Percentiles rank a stretch among this genome's conserved stretches.
Evolutionary conservation across 2,113 vertebrate genomes (phyloP).

Genomic region (Silurus glanis): DNA sequence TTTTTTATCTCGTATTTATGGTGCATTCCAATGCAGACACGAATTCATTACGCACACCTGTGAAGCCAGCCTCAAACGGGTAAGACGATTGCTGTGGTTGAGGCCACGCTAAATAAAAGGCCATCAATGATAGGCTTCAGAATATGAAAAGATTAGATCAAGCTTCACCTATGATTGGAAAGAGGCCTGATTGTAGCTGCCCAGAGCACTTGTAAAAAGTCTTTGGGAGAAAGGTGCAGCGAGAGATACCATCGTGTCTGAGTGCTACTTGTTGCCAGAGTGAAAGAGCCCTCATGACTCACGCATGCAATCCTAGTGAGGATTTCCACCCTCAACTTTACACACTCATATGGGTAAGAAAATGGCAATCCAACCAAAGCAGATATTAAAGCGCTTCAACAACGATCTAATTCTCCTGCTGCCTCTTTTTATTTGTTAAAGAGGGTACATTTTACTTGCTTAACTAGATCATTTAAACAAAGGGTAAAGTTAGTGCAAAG

Average conservation of each 20-base stretch:
- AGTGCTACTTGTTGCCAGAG: constrained; percentile 70
- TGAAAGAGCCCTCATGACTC: constrained; percentile 70
- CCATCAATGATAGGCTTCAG: constrained; percentile 17
- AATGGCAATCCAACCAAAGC: background rate
- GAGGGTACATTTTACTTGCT: background rate
- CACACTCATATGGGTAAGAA: constrained; percentile 39
- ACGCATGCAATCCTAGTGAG: constrained; percentile 65
- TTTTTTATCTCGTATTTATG: constrained; percentile 56
- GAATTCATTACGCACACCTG: constrained; percentile 3
- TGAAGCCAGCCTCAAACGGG: constrained; percentile 32
- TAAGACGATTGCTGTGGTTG: background rate
- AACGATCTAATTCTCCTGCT: too few relatives aligned
- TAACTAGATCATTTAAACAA: background rate
- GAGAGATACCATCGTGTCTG: constrained; percentile 59
- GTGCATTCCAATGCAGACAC: constrained; percentile 6
- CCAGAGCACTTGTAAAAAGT: constrained; percentile 4
- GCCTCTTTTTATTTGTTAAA: too few relatives aligned
- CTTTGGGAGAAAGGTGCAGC: constrained; percentile 21
- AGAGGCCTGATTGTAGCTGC: background rate
- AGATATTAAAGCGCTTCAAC: background rate
- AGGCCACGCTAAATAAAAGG: constrained; percentile 20
- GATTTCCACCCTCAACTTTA: constrained; percentile 47
- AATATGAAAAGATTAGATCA: constrained; percentile 1
- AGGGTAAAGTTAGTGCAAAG: background rate
- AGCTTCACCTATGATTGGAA: background rate